Conservation (phyloP, 2,888 invertebrate species). For the Chelonus formosanus region DNA sequence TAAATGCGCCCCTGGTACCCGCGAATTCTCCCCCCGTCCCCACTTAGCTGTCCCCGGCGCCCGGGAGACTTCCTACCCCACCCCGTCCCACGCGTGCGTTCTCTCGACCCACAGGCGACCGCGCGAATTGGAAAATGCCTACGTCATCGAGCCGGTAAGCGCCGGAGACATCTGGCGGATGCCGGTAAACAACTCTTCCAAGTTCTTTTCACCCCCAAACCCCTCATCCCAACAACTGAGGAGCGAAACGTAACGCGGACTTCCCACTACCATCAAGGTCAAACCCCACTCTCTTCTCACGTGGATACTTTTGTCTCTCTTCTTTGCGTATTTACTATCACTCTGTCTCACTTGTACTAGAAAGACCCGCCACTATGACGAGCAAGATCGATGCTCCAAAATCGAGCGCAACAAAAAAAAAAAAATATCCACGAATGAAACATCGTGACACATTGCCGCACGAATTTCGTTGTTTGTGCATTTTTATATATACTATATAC, state of each 20-base stretch:
- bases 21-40: background rate
- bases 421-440: no score
- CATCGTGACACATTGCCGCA: no score
- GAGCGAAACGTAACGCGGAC: conserved; percentile 27
- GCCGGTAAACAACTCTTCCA: conserved; percentile 48
- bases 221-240: conserved; percentile 31
- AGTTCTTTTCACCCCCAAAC: conserved; percentile 27
- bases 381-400: conserved; percentile 18
- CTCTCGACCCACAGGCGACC: conserved; percentile 23
- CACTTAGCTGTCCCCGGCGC: conserved; percentile 38
- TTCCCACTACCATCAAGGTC: conserved; percentile 43
- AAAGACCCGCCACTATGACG: conserved; percentile 9
- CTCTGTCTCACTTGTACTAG: conserved; percentile 4
- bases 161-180: conserved; percentile 52
- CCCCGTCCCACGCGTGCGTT: conserved; percentile 32
- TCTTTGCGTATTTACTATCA: background rate
- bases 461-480: no score
- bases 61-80: conserved; percentile 37
- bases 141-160: conserved; percentile 47
- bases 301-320: conserved; percentile 15
- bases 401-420: conserved; percentile 3
- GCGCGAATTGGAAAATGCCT: conserved; percentile 45
- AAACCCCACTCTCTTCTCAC: conserved; percentile 28
- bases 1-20: background rate
- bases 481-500: no score